Conservation (phyloP, 2,888 invertebrate species). For the Tetanocera ferruginea region DNA sequence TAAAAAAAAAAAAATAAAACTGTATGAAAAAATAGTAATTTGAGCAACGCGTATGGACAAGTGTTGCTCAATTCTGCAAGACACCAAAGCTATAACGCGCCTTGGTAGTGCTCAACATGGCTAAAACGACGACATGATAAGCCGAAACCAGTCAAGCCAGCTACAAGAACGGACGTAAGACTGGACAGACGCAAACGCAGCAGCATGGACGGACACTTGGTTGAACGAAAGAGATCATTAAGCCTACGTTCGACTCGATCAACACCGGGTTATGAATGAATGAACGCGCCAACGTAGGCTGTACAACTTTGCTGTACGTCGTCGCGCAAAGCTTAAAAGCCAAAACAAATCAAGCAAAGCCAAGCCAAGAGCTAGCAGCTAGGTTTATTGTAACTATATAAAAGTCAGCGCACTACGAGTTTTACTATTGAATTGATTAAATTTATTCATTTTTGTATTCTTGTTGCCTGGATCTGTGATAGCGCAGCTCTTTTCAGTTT, state of each 20-base stretch:
- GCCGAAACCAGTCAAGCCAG: slow-evolving; percentile 30
- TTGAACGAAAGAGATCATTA: slow-evolving; percentile 29
- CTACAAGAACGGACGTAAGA: background rate
- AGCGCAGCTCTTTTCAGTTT: background rate
- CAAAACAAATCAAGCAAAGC: slow-evolving; percentile 2
- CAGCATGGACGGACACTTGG: background rate
- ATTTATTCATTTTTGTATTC: slow-evolving; percentile 27
- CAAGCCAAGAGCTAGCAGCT: slow-evolving; percentile 11
- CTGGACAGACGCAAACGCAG: background rate
- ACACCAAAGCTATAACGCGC: slow-evolving; percentile 13
- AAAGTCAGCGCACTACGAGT: background rate
- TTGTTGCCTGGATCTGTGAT: background rate
- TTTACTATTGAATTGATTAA: slow-evolving; percentile 36
- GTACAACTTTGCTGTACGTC: background rate
- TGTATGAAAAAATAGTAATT: background rate
- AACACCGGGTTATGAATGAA: slow-evolving; percentile 36
- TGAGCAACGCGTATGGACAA: slow-evolving; percentile 2
- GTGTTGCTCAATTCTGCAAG: slow-evolving; percentile 31
- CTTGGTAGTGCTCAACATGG: background rate
- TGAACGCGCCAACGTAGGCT: slow-evolving; percentile 33
- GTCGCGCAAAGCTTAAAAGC: background rate
- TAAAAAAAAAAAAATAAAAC: background rate
- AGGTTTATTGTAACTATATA: background rate
- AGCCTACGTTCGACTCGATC: slow-evolving; percentile 35
- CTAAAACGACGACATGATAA: slow-evolving; percentile 16